Percentiles rank a stretch among this genome's conserved stretches.
phyloP scores from a whole-genome alignment of 2,888 invertebrate genomes.

The Panorpa germanica region DNA sequence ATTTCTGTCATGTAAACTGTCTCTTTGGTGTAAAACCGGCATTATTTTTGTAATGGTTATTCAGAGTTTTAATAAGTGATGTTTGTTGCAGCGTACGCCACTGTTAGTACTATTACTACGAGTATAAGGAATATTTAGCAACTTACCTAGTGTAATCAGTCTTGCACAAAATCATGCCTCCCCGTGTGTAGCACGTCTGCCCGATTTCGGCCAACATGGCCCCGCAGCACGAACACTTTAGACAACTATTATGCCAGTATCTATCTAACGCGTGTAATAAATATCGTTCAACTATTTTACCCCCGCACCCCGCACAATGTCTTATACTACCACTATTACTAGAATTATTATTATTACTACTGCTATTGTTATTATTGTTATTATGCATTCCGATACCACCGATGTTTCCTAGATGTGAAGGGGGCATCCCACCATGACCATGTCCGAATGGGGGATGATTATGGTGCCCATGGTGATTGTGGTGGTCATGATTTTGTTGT shows the following conservation, averaged over 20 bases:
- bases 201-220: slow-evolving; percentile 82
- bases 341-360: too few species aligned
- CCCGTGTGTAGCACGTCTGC: slow-evolving; percentile 79
- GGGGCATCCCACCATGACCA: slow-evolving; percentile 2
- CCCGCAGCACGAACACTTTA: slow-evolving; percentile 84
- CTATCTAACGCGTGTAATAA: slow-evolving; percentile 81
- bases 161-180: slow-evolving; percentile 89
- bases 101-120: too few species aligned
- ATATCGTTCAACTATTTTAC: slow-evolving; percentile 82
- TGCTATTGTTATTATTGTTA: slow-evolving; percentile 30
- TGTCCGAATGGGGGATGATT: neutral
- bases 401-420: slow-evolving; percentile 15
- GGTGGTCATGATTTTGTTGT: slow-evolving; percentile 18
- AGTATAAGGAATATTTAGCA: slow-evolving; percentile 7
- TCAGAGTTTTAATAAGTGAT: slow-evolving; percentile 1
- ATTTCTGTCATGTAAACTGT: too few species aligned
- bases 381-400: slow-evolving; percentile 35
- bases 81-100: slow-evolving; percentile 5
- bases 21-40: too few species aligned
- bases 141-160: slow-evolving; percentile 86
- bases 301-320: slow-evolving; percentile 81
- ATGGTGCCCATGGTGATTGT: slow-evolving; percentile 19
- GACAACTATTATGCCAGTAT: slow-evolving; percentile 91
- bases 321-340: slow-evolving; percentile 34
- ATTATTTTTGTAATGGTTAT: too few species aligned